Percentiles rank a stretch among this genome's conserved stretches.
These are phyloP conservation scores for Vulpes vulpes DNA, from an alignment of 2,113 vertebrate species.

Conservation along the genomic window DNA sequence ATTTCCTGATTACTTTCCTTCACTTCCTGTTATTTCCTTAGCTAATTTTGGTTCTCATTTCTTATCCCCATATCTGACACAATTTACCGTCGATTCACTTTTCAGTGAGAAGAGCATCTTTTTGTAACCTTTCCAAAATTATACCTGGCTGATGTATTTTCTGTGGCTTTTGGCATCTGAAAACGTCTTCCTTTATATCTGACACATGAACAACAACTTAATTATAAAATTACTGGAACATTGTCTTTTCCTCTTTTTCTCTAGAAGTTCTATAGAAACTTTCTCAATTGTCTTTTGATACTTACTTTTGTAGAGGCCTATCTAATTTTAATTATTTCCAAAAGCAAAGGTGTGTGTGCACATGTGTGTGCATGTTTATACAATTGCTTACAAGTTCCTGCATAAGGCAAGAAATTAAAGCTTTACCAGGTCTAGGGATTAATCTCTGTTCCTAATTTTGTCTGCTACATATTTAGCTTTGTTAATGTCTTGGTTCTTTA, in stretches of 20 bases:
- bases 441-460: neutral
- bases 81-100: neutral
- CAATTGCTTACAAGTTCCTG: neutral
- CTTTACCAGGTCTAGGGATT: neutral
- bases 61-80: neutral
- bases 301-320: neutral
- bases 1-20: neutral
- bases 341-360: neutral
- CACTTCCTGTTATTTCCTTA: neutral
- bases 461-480: neutral
- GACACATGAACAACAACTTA: neutral
- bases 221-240: neutral
- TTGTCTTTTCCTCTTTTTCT: neutral
- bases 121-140: neutral
- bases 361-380: neutral
- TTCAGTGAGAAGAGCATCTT: neutral
- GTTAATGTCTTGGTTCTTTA: neutral
- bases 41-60: neutral
- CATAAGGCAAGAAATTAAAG: neutral
- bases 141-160: neutral
- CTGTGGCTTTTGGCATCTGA: neutral
- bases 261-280: neutral
- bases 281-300: neutral
- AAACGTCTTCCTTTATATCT: neutral
- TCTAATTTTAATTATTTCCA: constrained; percentile 20